Conservation (phyloP, 1,140 invertebrate genomes). For the Drosophila azteca region DNA sequence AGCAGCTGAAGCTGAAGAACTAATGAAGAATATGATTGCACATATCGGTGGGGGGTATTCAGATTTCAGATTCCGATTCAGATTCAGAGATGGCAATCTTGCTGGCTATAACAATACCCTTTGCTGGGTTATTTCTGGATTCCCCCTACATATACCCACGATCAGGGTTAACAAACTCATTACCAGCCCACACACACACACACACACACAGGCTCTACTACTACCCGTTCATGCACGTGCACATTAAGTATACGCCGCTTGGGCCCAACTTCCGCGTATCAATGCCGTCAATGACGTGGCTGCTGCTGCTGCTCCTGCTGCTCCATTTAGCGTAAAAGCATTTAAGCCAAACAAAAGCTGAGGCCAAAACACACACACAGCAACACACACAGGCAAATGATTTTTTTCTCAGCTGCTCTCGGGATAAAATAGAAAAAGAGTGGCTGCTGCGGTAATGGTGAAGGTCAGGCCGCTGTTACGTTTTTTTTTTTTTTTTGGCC, state of each 20-base stretch:
- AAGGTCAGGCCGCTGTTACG: slow-evolving; percentile 77
- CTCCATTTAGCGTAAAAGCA: slow-evolving; percentile 73
- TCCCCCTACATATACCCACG: background rate
- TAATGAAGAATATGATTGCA: too few relatives aligned
- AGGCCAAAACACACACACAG: slow-evolving; percentile 32
- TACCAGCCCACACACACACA: slow-evolving; percentile 17
- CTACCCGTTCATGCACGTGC: slow-evolving; percentile 3
- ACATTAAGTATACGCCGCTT: slow-evolving; percentile 63
- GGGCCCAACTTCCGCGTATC: slow-evolving; percentile 62
- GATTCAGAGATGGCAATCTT: background rate
- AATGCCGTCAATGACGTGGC: slow-evolving; percentile 60
- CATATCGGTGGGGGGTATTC: too few relatives aligned
- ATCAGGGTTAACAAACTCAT: slow-evolving; percentile 75
- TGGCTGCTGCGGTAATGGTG: slow-evolving; percentile 66
- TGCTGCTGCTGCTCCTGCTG: slow-evolving; percentile 28
- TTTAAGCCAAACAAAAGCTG: slow-evolving; percentile 67
- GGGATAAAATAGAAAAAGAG: slow-evolving; percentile 22
- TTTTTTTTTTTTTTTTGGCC: slow-evolving; percentile 59
- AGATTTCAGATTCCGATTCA: too few relatives aligned
- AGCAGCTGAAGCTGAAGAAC: too few relatives aligned
- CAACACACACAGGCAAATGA: slow-evolving; percentile 31
- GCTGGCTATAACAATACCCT: background rate
- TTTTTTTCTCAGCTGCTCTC: slow-evolving; percentile 28
- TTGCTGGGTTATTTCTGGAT: slow-evolving; percentile 3
- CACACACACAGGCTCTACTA: background rate